Evolutionary conservation across 2,797 vertebrate genomes (phyloP), one percentile per base, ranked within the genome.

Genomic region (Mus caroli): DNA sequence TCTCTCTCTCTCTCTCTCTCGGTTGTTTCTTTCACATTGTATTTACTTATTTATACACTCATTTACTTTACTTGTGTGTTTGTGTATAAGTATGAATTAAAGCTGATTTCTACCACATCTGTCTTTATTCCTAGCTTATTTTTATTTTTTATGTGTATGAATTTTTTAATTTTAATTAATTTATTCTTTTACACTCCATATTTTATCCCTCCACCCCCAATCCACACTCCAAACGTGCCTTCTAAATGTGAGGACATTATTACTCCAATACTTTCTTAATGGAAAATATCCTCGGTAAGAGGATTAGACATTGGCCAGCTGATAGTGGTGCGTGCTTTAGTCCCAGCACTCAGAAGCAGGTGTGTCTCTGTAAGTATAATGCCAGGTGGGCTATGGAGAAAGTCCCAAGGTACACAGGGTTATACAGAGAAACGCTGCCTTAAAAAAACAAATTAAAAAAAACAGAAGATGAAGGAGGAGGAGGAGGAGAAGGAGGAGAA

Each of bases 401-500:
- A 37, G n/a, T 37, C 19, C 20, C n/a, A 37, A n/a, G 69, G n/a
- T n/a, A 71, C 17, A n/a, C 19, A 71, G n/a, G n/a, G 17, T n/a
- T 71, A 20, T 0, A 20, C 2, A 37, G n/a, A 37, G 31, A 37
- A 71, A 37, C 3, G n/a, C n/a, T 37, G n/a, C 15, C 7, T 71
- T 34, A 34, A 34, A 69, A 37, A 71, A 58, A 58, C 58, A 58
- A 54, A 54, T 1, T 1, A 62, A 26, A 19, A 5, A 56, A 56
- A 19, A 20, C 19, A 60, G 26, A 62, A 28, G 60, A 62, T 0
- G 24, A 62, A 31, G 12, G 14, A 62, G 24, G 24, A 26, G 62
- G 11, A 67, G 4, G 1, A n/a, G 26, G 24, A 11, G 10, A 3
- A 62, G 1, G 2, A 28, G 5, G 31, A n/a, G 15, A 69, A 6